Base-by-base conservation (phyloP, 2,888 invertebrate genomes). In the Xestobium rufovillosum region DNA sequence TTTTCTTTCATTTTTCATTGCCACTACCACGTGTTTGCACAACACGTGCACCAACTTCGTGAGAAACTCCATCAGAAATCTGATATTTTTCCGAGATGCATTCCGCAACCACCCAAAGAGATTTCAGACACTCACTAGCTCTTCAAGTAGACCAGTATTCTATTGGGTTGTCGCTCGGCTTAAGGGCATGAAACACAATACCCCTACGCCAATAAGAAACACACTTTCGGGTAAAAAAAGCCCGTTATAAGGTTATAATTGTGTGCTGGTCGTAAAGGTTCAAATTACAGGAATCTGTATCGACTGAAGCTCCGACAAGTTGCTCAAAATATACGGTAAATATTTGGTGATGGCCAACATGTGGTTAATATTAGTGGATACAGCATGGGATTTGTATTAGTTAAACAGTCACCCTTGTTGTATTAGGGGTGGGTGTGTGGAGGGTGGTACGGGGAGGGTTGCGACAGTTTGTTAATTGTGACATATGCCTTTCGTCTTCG, bases 351-450 rank as follows among this genome's bases (percentile, higher is more conserved):
- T 42, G 38, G 40, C 41, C 40, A 45, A 50, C 57, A 57, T 54
- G 52, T 56, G 55, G 57, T 53, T 55, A 57, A 56, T 54, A 57
- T 57, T 57, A 57, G 55, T 55, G 53, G 52, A 55, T 53, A 53
- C 54, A 53, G n/a, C 53, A 57, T 53, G 51, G 51, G 49, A 52
- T 53, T 59, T 58, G 50, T 57, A 55, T 56, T 56, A 53, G 54
- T 52, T 49, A 49, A 50, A 47, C 49, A 42, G 48, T 8, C n/a
- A 8, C 23, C 23, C n/a, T n/a, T n/a, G 23, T 8, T n/a, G 23
- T n/a, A n/a, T 30, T 47, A 46, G 47, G 48, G 52, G 52, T 42
- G 51, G 51, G 27, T 39, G 42, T 39, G 41, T 46, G 51, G 43
- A 38, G 49, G 49, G 45, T 47, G 48, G 41, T 30, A 32, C 29